Base-by-base conservation (phyloP, 2,113 vertebrate genomes). In the Hyla sarda region DNA sequence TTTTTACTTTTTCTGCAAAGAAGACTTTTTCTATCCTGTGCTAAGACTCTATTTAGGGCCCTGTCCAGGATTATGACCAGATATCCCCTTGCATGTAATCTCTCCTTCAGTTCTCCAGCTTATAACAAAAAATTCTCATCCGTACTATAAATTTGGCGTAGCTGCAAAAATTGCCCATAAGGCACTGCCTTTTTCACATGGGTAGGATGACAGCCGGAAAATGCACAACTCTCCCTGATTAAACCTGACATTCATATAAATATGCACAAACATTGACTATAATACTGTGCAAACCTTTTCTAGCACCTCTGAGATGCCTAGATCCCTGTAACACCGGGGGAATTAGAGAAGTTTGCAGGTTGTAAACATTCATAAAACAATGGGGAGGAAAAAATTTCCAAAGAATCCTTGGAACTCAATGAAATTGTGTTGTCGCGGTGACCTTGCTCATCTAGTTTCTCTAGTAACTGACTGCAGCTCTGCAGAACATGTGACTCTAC, bases 401-500 rank as follows among this genome's bases (percentile, higher is more conserved):
- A 84, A 65, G 82, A 60, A 84, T 84, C 82, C 10, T 62, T 62
- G 82, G 72, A 84, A 84, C 82, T 84, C 30, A 13, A 37, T 84
- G 52, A 83, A 73, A 74, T 45, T 11, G 52, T 75, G 14, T 47
- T 83, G 82, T 83, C 69, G 23, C 16, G 6, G 7, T 76, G 72
- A 76, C 82, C 72, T 74, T 83, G 82, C 17, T 62, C 48, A 62
- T 76, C 82, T 72, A 76, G 82, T 84, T 84, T 75, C 32, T 84
- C 72, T 23, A 73, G 82, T 73, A 83, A 71, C 67, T 75, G 73
- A 75, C 73, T 75, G 23, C 73, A 75, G 41, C 30, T 34, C 65
- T 74, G 19, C 41, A 74, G 41, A 69, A 74, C 72, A 74, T 25
- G 72, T 74, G 41, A 74, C 41, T 74, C 12, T 25, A 16, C 37